Base-by-base conservation (phyloP, 2,113 vertebrate genomes). In the Urocitellus parryii region DNA sequence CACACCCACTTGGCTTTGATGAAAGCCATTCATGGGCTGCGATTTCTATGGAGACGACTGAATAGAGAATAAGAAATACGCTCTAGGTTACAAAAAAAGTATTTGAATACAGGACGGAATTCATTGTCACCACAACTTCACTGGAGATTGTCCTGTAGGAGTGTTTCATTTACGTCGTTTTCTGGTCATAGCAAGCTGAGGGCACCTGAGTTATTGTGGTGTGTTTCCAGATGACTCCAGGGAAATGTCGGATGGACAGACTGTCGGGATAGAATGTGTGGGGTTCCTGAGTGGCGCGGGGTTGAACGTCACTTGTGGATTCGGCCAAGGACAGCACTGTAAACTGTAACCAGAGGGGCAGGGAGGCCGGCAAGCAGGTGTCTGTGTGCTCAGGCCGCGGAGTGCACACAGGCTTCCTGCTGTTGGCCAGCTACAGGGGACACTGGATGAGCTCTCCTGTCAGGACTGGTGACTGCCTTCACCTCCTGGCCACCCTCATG, bases 211-310 rank as follows among this genome's bases (percentile, higher is more conserved):
- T 18, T 34, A 4, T 1, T 17, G 27, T 6, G 4, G n/a, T 2
- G n/a, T 37, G 77, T 53, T 63, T 42, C 39, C 1, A 1, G 0
- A 8, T 8, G 16, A 32, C 34, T 18, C 0, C 13, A 18, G 56
- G 76, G 51, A 8, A 29, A 8, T 0, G 20, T 11, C 14, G 2
- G 4, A 6, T 5, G 3, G 72, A 34, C 1, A 5, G 29, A 4
- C 32, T 3, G 42, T 42, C n/a, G 0, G 1, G 13, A 0, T 2
- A 5, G 11, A 10, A 22, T 6, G 32, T 22, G 63, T 22, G 22
- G 48, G 2, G 5, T 51, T n/a, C 48, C 76, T 22, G 6, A 22
- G 2, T 16, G 2, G 73, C 68, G 14, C 18, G 10, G 42, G 34
- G 73, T 45, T 18, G 2, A 20, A 0, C 25, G 4, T 37, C 65